Evolutionary conservation across 1,140 invertebrate species (phyloP).

Genomic region (Aradophagus sp.): DNA sequence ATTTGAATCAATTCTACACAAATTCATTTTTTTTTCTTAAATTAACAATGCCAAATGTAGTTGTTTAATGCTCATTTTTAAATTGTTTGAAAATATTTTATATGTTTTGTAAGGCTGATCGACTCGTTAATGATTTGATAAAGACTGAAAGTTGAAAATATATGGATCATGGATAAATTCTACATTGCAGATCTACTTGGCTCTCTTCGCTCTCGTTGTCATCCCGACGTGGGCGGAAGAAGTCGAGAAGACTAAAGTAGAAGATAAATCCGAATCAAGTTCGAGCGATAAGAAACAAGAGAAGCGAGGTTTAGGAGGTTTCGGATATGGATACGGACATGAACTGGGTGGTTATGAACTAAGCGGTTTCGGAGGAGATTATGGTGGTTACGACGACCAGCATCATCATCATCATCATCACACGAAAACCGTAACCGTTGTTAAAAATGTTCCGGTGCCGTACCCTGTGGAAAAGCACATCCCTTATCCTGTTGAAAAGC

Average conservation of each 20-base stretch:
- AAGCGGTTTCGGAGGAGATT: conserved; percentile 65
- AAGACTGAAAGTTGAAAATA: too few species aligned
- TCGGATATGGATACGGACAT: conserved; percentile 79
- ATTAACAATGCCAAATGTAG: too few species aligned
- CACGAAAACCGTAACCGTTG: conserved; percentile 82
- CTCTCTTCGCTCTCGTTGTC: conserved; percentile 82
- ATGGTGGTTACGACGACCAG: conserved; percentile 61
- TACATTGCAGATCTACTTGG: conserved; percentile 79
- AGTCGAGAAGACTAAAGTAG: conserved; percentile 75
- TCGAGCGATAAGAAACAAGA: conserved; percentile 78
- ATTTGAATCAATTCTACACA: too few species aligned
- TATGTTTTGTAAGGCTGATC: too few species aligned
- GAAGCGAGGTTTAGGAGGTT: conserved; percentile 77
- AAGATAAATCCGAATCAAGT: conserved; percentile 47
- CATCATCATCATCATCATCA: conserved; percentile 76
- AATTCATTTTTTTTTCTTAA: too few species aligned
- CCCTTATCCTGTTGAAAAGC: conserved; percentile 82
- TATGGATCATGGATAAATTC: too few species aligned
- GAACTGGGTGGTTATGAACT: conserved; percentile 61
- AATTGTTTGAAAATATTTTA: too few species aligned
- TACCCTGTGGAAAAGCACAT: conserved; percentile 82
- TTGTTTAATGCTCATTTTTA: too few species aligned
- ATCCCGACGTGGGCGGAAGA: conserved; percentile 79
- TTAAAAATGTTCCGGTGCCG: conserved; percentile 82
- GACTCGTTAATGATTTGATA: too few species aligned